phyloP scores from a whole-genome alignment of 2,113 vertebrate genomes.

The Scomber scombrus region DNA sequence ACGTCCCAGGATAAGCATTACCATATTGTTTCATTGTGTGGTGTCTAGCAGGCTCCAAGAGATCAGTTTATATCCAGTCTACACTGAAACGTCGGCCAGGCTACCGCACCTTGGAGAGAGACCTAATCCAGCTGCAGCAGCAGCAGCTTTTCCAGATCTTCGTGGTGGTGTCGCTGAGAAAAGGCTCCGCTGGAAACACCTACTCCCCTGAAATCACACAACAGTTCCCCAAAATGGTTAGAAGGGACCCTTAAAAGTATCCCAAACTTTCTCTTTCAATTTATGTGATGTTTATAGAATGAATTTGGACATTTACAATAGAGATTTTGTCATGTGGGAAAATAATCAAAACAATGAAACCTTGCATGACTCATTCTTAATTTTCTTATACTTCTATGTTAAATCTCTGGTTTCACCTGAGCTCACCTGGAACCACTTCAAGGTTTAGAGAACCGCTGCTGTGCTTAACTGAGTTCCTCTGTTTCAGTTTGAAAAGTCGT shows the following conservation, averaged over 20 bases:
- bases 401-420: not conserved
- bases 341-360: not conserved
- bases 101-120: constrained; percentile 95
- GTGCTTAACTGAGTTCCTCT: constrained; percentile 6
- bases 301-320: too few species aligned
- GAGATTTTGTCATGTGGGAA: not conserved
- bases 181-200: constrained; percentile 83
- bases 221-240: constrained; percentile 96
- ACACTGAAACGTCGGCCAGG: constrained; percentile 89
- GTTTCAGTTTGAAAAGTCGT: constrained; percentile 92
- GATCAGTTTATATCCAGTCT: constrained; percentile 87
- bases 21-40: constrained; percentile 41
- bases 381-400: not conserved
- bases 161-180: constrained; percentile 96
- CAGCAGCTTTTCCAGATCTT: constrained; percentile 96
- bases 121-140: constrained; percentile 94
- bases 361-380: not conserved
- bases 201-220: constrained; percentile 94
- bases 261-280: too few species aligned
- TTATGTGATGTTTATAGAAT: too few species aligned
- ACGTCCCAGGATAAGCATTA: constrained; percentile 22
- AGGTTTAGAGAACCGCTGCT: not conserved
- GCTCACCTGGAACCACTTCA: not conserved
- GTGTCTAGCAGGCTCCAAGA: constrained; percentile 83
- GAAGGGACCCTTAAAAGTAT: constrained; percentile 9